phyloP scores from a whole-genome alignment of 2,797 vertebrate species.

The Antennarius maculatus region DNA sequence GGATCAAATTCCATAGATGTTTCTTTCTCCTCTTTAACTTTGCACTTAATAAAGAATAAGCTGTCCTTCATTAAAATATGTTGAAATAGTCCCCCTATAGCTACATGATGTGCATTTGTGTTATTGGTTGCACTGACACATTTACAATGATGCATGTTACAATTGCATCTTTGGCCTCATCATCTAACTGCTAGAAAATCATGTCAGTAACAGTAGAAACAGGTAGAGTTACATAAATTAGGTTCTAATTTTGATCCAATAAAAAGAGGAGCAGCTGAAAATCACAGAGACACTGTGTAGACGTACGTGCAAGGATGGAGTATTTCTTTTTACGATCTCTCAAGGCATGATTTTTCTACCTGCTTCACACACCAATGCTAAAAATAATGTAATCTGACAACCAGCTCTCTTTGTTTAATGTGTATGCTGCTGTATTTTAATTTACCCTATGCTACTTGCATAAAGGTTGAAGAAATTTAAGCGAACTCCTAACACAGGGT shows the following conservation, averaged over 20 bases:
- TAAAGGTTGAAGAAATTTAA: conserved; percentile 1
- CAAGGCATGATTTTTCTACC: conserved; percentile 5
- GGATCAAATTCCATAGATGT: conserved; percentile 16
- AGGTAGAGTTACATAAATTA: conserved; percentile 1
- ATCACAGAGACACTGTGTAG: not conserved
- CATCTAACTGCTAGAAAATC: no score
- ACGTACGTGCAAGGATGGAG: not conserved
- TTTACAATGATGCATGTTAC: not conserved
- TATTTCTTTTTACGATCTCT: conserved; percentile 11
- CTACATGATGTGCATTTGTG: not conserved
- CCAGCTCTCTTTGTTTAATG: conserved; percentile 2
- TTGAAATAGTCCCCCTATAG: not conserved
- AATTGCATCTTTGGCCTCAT: not conserved
- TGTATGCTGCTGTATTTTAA: not conserved
- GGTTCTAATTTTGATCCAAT: conserved; percentile 1
- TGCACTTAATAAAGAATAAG: not conserved
- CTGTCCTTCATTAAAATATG: not conserved
- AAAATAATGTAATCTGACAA: not conserved
- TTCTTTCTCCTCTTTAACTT: not conserved
- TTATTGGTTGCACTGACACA: not conserved
- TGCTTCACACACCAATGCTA: not conserved
- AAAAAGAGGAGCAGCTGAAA: conserved; percentile 7
- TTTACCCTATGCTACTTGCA: not conserved
- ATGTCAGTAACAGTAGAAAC: not conserved
- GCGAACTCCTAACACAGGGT: not conserved